Evolutionary conservation across 2,888 invertebrate species (phyloP).

Genomic region (Drosophila fulvimacula): DNA sequence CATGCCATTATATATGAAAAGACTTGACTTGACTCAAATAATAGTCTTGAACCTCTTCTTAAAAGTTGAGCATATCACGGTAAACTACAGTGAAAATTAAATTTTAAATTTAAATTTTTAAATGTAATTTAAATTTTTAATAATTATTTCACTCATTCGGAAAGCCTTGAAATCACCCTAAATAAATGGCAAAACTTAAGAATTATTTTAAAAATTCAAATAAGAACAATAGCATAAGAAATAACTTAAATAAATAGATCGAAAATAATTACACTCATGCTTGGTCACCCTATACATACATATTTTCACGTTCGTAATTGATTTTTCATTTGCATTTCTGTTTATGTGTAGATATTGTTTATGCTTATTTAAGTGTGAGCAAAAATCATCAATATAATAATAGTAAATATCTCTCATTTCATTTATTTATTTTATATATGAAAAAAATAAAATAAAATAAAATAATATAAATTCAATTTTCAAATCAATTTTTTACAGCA

Average conservation of each 20-base stretch:
- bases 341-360: constrained; percentile 23
- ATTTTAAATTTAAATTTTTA: no score
- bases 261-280: background rate
- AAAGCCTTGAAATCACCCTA: background rate
- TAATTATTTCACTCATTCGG: background rate
- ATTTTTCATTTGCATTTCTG: constrained; percentile 22
- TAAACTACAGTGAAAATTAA: no score
- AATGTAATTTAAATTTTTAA: no score
- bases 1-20: background rate
- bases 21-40: no score
- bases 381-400: constrained; percentile 52
- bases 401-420: constrained; percentile 23
- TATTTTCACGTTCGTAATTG: constrained; percentile 13
- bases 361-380: constrained; percentile 34
- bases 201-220: background rate
- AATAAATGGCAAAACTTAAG: background rate
- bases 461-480: constrained; percentile 31
- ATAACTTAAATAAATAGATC: no score
- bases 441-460: constrained; percentile 45
- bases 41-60: background rate
- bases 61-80: background rate
- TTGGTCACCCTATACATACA: background rate
- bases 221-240: background rate
- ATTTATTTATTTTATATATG: constrained; percentile 46
- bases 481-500: constrained; percentile 26